Conservation (phyloP, 2,888 invertebrate genomes). For the Himalopsyche japonica region DNA sequence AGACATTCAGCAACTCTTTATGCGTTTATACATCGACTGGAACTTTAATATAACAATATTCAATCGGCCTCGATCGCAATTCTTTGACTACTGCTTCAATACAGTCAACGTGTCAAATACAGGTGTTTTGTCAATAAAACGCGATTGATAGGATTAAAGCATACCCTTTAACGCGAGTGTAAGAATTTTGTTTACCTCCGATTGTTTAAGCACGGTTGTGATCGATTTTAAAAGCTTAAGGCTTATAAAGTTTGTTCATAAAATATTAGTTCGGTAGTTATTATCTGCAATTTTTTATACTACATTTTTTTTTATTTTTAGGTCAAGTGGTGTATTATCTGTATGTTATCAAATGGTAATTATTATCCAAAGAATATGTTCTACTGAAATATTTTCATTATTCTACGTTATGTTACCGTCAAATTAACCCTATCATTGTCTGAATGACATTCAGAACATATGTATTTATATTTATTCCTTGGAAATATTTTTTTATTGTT, state of each 20-base stretch:
- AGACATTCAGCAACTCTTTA: background rate
- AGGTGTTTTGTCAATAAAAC: background rate
- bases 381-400: no score
- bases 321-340: no score
- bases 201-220: background rate
- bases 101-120: background rate
- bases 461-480: no score
- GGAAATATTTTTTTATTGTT: no score
- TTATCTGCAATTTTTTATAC: no score
- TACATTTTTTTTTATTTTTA: no score
- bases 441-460: no score
- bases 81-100: background rate
- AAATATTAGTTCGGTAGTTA: no score
- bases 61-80: background rate
- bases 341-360: no score
- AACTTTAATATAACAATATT: background rate
- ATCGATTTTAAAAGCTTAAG: background rate
- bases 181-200: background rate
- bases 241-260: background rate
- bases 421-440: no score
- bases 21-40: background rate
- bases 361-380: no score
- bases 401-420: no score
- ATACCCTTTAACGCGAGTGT: background rate
- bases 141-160: background rate